Percentiles rank a stretch among this genome's conserved stretches.
Evolutionary conservation across 2,113 vertebrate species (phyloP).

Genomic region (Thunnus thynnus): DNA sequence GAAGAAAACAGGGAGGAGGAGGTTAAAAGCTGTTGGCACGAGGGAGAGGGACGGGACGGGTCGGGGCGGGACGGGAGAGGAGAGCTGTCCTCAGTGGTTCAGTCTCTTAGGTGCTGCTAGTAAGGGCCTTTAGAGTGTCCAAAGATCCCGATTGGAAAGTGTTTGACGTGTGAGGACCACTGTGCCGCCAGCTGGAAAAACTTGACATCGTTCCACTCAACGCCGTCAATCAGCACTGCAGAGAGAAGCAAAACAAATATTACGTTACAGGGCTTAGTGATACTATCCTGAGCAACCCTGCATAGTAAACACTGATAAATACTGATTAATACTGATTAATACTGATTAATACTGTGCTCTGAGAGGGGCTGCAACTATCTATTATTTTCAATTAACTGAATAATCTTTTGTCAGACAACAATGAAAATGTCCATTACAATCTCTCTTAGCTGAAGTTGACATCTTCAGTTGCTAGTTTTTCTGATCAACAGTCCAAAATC

Average conservation of each 20-base stretch:
- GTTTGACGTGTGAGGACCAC: slow-evolving; percentile 98
- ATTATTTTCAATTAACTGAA: too few species aligned
- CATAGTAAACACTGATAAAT: too few species aligned
- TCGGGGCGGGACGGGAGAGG: not conserved
- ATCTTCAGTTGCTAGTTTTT: too few species aligned
- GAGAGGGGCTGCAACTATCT: too few species aligned
- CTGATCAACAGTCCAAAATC: too few species aligned
- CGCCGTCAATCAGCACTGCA: slow-evolving; percentile 94
- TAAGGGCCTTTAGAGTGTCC: slow-evolving; percentile 93
- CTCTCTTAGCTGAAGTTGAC: too few species aligned
- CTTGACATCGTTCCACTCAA: slow-evolving; percentile 98
- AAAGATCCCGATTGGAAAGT: slow-evolving; percentile 97
- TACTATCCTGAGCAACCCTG: too few species aligned
- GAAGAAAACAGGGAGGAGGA: not conserved
- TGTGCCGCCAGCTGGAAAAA: slow-evolving; percentile 99
- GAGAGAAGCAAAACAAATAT: slow-evolving; percentile 13
- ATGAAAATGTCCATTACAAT: too few species aligned
- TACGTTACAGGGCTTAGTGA: not conserved
- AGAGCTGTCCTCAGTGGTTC: slow-evolving; percentile 58
- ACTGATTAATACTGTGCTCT: too few species aligned
- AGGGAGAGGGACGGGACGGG: slow-evolving; percentile 8
- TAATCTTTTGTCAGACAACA: too few species aligned
- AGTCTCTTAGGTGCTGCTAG: slow-evolving; percentile 81
- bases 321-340: too few species aligned
- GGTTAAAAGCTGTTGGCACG: slow-evolving; percentile 75